These are phyloP conservation scores for Phortica variegata DNA, from an alignment of 1,140 invertebrate species.

Conservation along the genomic window DNA sequence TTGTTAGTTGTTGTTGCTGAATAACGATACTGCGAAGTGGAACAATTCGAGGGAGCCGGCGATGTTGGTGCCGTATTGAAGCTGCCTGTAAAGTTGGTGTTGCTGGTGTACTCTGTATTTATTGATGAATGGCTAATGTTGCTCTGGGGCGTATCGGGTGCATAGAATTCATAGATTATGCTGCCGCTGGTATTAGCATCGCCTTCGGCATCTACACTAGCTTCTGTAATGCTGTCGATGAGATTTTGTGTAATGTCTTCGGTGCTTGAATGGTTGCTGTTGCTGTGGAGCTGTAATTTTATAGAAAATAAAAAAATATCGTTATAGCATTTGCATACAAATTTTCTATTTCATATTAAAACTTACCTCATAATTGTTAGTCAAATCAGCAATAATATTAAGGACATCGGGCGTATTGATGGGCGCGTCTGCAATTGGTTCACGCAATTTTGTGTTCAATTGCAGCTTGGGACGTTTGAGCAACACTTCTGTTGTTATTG, in stretches of 20 bases:
- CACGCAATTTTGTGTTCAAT: no score
- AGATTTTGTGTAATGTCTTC: neutral
- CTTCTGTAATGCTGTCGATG: no score
- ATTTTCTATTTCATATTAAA: no score
- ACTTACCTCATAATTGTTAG: no score
- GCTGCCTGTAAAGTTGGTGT: constrained; percentile 4
- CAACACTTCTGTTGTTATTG: no score
- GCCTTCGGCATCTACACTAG: neutral
- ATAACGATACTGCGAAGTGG: neutral
- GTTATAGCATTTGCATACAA: neutral
- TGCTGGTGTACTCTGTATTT: constrained; percentile 4
- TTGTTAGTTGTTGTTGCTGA: no score
- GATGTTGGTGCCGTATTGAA: constrained; percentile 7
- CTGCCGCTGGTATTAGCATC: constrained; percentile 1
- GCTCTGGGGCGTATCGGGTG: constrained; percentile 16
- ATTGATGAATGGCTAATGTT: neutral
- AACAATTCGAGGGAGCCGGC: constrained; percentile 6
- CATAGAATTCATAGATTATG: neutral
- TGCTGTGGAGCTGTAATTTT: neutral
- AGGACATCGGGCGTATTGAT: no score
- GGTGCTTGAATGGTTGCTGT: no score
- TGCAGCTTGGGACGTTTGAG: no score
- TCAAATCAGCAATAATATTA: no score
- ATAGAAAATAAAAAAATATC: neutral
- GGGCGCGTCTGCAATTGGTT: no score